Evolutionary conservation across 2,113 vertebrate genomes (phyloP), one percentile per base, ranked within the genome.

Genomic region (Panurus biarmicus): DNA sequence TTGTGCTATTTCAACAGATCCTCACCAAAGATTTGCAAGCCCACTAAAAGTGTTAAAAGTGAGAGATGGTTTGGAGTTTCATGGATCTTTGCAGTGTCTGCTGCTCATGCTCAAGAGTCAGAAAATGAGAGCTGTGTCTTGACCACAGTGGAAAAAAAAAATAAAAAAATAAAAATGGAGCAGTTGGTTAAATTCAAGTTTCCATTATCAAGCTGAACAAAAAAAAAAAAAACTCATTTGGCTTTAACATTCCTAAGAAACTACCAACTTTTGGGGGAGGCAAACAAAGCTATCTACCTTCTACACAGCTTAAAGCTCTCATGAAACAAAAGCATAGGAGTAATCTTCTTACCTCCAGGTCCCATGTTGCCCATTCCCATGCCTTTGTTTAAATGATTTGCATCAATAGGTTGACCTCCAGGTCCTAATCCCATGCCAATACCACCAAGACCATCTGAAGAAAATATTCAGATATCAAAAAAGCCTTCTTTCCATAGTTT

Each of bases 361-460:
- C 98, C 98, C 96, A 99, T 97, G 97, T 98, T 99, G 85, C 98
- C 98, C 98, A 99, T 99, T 67, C 98, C 98, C 71, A 98, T 98
- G 86, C 99, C 99, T 97, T 99, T 98, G 95, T 98, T 99, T 92
- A 99, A 95, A 76, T 99, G 98, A 92, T 98, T 98, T 90, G 99
- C 98, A 97, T 99, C 99, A 71, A 99, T 99, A 51, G 99, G 99
- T 94, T 99, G 98, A 58, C 99, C 99, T 96, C 99, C 99, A 89
- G 99, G 99, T 93, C 99, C 99, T 94, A 99, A 97, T 15, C 99
- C 99, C 97, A 99, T 98, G 91, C 99, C 99, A 95, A 99, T 97
- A 75, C 99, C 99, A 97, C 99, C 99, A 92, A 99, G 98, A 65
- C 99, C 99, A 98, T 99, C 99, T 99, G 97, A 92, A 95, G 94